phyloP scores from a whole-genome alignment of 2,888 invertebrate genomes.

The Macaria liturata region DNA sequence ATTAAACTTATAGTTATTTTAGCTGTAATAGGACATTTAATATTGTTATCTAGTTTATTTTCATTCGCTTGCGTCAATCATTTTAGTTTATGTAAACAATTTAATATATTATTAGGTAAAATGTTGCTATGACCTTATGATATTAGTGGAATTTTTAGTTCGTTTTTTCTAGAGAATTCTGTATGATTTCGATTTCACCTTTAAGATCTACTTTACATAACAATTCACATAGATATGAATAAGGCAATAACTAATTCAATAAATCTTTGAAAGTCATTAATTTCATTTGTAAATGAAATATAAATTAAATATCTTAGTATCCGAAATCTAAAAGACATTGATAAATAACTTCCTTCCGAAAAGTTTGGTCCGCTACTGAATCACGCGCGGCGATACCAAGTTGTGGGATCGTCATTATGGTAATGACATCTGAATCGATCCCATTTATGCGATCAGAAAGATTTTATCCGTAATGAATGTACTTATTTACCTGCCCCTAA shows the following conservation, averaged over 20 bases:
- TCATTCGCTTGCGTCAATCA: no score
- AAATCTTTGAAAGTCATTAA: not conserved
- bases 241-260: not conserved
- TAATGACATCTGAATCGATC: constrained; percentile 18
- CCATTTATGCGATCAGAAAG: constrained; percentile 4
- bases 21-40: no score
- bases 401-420: constrained; percentile 11
- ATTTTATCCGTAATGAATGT: not conserved
- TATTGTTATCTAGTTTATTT: no score
- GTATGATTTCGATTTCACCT: no score
- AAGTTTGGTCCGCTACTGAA: constrained; percentile 17
- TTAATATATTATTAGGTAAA: no score
- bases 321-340: constrained; percentile 4
- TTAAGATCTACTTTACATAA: no score
- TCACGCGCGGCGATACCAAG: constrained; percentile 11
- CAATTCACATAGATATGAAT: no score
- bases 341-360: constrained; percentile 20
- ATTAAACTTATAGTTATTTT: no score
- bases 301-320: not conserved
- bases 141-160: no score
- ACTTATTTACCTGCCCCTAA: not conserved
- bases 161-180: no score
- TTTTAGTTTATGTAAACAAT: no score
- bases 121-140: no score
- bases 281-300: constrained; percentile 1